These are phyloP conservation scores for Balaeniceps rex DNA, from an alignment of 2,113 vertebrate species.

Conservation along the genomic window DNA sequence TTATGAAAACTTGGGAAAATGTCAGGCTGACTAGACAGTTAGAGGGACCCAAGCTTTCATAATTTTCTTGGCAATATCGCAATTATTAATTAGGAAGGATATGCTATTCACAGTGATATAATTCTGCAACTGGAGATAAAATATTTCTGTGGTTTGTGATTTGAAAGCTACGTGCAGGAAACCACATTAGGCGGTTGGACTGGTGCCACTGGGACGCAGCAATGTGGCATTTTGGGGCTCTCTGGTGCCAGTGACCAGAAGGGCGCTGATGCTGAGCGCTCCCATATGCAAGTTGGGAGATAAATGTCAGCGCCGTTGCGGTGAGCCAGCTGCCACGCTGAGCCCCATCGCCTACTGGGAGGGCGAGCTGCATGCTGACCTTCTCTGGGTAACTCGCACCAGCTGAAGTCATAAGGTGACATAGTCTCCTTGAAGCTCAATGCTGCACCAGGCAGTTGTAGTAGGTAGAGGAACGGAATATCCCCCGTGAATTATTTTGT, in stretches of 20 bases:
- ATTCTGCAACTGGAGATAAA: not conserved
- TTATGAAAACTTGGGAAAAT: not conserved
- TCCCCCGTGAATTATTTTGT: not conserved
- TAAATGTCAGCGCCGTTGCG: not conserved
- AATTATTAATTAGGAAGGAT: not conserved
- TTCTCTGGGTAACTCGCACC: not conserved
- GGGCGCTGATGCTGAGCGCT: not conserved
- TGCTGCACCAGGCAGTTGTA: not conserved
- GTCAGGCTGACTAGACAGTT: accelerated
- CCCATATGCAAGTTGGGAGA: not conserved
- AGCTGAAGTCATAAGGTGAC: accelerated
- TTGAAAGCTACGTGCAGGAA: not conserved
- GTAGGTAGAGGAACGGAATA: not conserved
- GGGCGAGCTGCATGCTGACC: not conserved
- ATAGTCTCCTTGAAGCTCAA: accelerated
- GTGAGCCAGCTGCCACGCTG: not conserved
- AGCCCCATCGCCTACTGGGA: not conserved
- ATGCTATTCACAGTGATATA: not conserved
- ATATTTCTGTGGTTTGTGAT: not conserved
- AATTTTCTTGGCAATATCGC: not conserved
- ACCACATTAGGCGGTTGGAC: not conserved
- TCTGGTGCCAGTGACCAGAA: not conserved
- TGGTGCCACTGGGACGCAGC: accelerated
- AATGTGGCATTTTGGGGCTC: accelerated
- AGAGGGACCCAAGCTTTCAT: not conserved